Evolutionary conservation across 2,888 invertebrate genomes (phyloP).

Genomic region (Clistopyga incitator): DNA sequence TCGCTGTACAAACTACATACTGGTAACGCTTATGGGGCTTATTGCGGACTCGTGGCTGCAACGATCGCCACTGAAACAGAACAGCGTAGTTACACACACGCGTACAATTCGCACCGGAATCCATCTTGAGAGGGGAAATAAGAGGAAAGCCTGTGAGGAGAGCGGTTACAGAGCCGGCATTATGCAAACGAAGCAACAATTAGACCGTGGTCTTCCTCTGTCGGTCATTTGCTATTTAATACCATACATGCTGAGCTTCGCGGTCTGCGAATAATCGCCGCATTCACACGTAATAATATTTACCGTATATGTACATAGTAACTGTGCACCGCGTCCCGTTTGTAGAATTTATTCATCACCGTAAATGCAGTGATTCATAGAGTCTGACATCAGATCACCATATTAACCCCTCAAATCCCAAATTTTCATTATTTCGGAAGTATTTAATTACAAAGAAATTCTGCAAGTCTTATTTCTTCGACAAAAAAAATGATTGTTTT

Average conservation of each 20-base stretch:
- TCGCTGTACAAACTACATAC: constrained; percentile 22
- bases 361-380: not conserved
- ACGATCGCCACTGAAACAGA: constrained; percentile 43
- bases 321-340: not conserved
- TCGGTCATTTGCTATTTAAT: constrained; percentile 77
- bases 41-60: constrained; percentile 46
- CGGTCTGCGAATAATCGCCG: constrained; percentile 73
- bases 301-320: constrained; percentile 38
- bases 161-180: constrained; percentile 78
- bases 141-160: constrained; percentile 63
- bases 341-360: too few relatives aligned
- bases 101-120: constrained; percentile 56
- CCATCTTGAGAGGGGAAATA: constrained; percentile 62
- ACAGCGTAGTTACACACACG: constrained; percentile 56
- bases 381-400: not conserved
- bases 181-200: constrained; percentile 82
- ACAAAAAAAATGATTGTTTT: too few relatives aligned
- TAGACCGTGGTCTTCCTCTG: constrained; percentile 77
- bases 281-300: constrained; percentile 72
- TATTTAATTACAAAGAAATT: too few relatives aligned
- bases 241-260: constrained; percentile 68
- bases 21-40: constrained; percentile 42
- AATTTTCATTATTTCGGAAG: not conserved
- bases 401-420: not conserved
- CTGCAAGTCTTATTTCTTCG: too few relatives aligned